phyloP scores from a whole-genome alignment of 2,797 vertebrate species.

The Gobionotothen gibberifrons region DNA sequence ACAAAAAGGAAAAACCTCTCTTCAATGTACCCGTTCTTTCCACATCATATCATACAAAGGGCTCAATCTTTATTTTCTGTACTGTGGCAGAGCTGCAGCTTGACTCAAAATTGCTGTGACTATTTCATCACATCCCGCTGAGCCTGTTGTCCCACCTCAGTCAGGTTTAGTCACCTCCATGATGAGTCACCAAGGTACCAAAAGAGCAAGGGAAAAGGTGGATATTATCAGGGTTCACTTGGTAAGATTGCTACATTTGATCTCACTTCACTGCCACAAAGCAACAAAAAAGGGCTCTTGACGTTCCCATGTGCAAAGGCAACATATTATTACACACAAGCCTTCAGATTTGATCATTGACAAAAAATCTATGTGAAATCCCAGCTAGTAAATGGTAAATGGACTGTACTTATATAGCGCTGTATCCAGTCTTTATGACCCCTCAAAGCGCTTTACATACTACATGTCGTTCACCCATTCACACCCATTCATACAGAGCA shows the following conservation, averaged over 20 bases:
- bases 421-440: too few relatives aligned
- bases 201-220: constrained; percentile 16
- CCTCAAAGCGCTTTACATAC: too few relatives aligned
- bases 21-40: neutral
- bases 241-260: neutral
- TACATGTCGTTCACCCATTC: too few relatives aligned
- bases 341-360: neutral
- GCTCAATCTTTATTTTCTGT: neutral
- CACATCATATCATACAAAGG: constrained; percentile 5
- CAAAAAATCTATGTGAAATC: neutral
- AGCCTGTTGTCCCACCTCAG: constrained; percentile 41
- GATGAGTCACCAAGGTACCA: constrained; percentile 48
- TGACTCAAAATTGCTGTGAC: constrained; percentile 26
- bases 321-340: neutral
- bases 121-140: constrained; percentile 16
- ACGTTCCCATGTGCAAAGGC: neutral
- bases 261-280: neutral
- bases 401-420: too few relatives aligned
- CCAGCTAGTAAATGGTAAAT: too few relatives aligned
- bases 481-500: too few relatives aligned
- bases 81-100: constrained; percentile 5
- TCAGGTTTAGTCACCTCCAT: constrained; percentile 40
- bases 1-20: neutral
- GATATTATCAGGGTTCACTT: neutral
- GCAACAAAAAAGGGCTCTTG: neutral